phyloP scores from a whole-genome alignment of 2,113 vertebrate species.

The Rhineura floridana region DNA sequence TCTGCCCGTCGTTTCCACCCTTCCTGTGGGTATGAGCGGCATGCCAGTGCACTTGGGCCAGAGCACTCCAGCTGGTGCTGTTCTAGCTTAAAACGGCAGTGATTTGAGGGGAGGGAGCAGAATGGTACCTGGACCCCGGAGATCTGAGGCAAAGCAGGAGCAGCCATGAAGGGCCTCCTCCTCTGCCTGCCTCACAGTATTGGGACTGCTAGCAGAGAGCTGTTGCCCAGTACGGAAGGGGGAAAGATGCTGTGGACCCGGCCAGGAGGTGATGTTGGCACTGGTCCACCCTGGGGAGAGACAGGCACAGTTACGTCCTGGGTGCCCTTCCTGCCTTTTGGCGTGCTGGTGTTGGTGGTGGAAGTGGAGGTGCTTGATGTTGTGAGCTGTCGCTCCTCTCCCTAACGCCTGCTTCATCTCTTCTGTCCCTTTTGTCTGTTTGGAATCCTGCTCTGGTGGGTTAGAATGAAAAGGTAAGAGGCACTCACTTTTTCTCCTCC shows the following conservation, averaged over 20 bases:
- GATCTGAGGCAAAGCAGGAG: not conserved
- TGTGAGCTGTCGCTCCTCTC: constrained; percentile 70
- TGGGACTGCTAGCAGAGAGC: not conserved
- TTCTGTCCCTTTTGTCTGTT: constrained; percentile 96
- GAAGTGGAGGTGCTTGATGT: not conserved
- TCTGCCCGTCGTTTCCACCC: not conserved
- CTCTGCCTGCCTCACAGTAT: not conserved
- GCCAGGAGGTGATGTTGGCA: not conserved
- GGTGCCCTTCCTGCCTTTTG: not conserved
- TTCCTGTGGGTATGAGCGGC: not conserved
- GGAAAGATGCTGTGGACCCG: not conserved
- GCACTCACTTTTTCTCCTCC: constrained; percentile 83
- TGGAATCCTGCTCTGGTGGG: constrained; percentile 98
- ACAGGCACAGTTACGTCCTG: not conserved
- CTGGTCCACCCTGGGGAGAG: not conserved
- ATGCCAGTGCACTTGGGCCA: not conserved
- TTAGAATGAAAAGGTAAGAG: constrained; percentile 99
- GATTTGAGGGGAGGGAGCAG: not conserved
- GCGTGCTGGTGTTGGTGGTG: constrained; percentile 7
- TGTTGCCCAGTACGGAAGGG: not conserved
- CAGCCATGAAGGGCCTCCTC: not conserved
- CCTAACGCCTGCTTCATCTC: constrained; percentile 98
- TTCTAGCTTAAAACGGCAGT: no score
- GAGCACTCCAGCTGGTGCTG: not conserved
- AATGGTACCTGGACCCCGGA: not conserved